Percentiles rank a stretch among this genome's conserved stretches.
These are phyloP conservation scores for Eubasilissa regina DNA, from an alignment of 1,140 invertebrate species.

Conservation along the genomic window DNA sequence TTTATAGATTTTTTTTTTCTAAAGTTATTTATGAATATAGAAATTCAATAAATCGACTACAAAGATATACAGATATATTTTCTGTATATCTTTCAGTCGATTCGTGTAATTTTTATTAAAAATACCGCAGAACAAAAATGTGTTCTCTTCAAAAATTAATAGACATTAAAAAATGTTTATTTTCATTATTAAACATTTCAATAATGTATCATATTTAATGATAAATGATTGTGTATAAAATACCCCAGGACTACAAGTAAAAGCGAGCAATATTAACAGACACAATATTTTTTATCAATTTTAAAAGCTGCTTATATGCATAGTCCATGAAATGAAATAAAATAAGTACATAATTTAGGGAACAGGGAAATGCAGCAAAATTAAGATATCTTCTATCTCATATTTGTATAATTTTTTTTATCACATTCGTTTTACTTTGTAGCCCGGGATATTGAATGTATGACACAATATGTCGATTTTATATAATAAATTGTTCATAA, in stretches of 20 bases:
- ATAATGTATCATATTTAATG: neutral
- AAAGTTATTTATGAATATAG: too few species aligned
- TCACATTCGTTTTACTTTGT: constrained; percentile 5
- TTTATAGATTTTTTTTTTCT: too few species aligned
- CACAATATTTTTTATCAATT: neutral
- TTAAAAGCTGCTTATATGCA: constrained; percentile 1
- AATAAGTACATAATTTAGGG: neutral
- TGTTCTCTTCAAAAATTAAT: too few species aligned
- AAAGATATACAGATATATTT: too few species aligned
- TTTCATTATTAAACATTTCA: neutral
- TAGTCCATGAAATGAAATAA: neutral
- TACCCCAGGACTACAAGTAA: constrained; percentile 27
- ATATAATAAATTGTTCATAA: too few species aligned
- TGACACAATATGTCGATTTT: neutral
- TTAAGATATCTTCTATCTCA: constrained; percentile 20
- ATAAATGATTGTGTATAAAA: neutral
- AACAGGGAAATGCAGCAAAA: constrained; percentile 44
- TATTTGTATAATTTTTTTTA: constrained; percentile 10
- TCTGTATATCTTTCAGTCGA: too few species aligned
- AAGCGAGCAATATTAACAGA: constrained; percentile 2
- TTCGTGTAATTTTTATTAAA: too few species aligned
- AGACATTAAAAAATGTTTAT: too few species aligned
- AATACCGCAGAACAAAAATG: too few species aligned
- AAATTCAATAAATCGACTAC: too few species aligned
- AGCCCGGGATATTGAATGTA: constrained; percentile 20